A percentile compares a stretch with the other conserved stretches of the same genome.
Conservation (phyloP, 2,888 invertebrate species). For the Pollenia angustigena region DNA sequence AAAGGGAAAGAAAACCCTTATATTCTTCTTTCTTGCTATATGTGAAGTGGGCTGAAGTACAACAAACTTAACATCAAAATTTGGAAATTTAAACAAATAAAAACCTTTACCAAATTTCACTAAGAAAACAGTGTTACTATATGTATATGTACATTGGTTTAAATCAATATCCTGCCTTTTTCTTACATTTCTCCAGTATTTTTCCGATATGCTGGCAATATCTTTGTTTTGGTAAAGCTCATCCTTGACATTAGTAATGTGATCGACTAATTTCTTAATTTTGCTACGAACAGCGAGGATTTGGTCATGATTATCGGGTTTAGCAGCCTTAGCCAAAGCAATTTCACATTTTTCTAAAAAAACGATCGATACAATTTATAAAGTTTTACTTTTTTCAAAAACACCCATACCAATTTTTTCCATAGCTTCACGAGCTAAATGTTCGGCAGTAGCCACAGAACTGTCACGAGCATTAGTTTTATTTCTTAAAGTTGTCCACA, state of each 20-base stretch:
- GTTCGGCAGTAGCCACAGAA: constrained; percentile 86
- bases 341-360: constrained; percentile 81
- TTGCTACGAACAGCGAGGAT: constrained; percentile 86
- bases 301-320: constrained; percentile 81
- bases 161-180: neutral
- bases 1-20: too few species aligned
- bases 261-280: constrained; percentile 86
- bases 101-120: too few species aligned
- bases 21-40: too few species aligned
- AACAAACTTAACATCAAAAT: too few species aligned
- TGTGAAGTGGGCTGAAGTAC: too few species aligned
- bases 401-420: constrained; percentile 85
- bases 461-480: constrained; percentile 86
- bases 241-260: constrained; percentile 87
- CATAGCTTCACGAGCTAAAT: constrained; percentile 86
- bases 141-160: too few species aligned
- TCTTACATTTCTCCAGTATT: constrained; percentile 92
- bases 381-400: neutral
- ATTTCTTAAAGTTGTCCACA: constrained; percentile 86
- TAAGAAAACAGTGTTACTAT: too few species aligned
- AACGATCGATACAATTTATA: neutral
- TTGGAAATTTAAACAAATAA: too few species aligned
- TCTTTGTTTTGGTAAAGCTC: constrained; percentile 86
- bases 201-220: constrained; percentile 88
- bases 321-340: constrained; percentile 80